phyloP scores from a whole-genome alignment of 1,140 invertebrate genomes.

The Leptestheria dahalacensis region DNA sequence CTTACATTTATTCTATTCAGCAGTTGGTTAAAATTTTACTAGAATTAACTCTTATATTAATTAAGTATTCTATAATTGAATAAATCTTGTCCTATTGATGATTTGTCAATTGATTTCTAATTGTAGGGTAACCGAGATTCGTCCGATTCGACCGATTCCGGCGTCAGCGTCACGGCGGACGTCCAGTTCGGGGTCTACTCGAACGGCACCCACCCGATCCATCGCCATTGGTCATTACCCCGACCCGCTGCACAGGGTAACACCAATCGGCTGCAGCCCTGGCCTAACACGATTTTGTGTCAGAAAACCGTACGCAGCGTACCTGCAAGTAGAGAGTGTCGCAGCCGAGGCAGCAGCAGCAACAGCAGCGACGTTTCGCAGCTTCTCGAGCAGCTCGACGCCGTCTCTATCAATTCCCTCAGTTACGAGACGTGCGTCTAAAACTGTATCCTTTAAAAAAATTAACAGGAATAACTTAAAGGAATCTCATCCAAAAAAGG shows the following conservation, averaged over 20 bases:
- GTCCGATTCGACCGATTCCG: conserved; percentile 12
- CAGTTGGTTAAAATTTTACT: too few relatives aligned
- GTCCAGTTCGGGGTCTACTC: background rate
- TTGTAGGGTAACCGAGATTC: conserved; percentile 15
- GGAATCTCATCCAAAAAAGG: background rate
- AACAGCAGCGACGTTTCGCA: conserved; percentile 5
- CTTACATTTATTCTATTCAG: too few relatives aligned
- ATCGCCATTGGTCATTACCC: conserved; percentile 13
- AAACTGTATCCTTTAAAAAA: background rate
- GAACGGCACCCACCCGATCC: background rate
- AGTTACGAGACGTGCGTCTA: conserved; percentile 5
- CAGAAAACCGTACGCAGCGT: background rate
- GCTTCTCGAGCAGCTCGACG: background rate
- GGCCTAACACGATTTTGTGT: background rate
- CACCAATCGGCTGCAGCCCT: background rate
- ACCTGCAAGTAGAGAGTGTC: background rate
- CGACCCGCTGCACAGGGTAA: conserved; percentile 4
- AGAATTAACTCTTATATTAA: too few relatives aligned
- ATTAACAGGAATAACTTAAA: background rate
- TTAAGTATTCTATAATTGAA: too few relatives aligned
- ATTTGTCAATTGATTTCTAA: background rate
- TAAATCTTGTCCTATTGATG: background rate
- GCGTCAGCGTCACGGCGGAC: conserved; percentile 8
- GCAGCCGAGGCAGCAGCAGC: background rate
- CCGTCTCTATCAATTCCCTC: background rate